Percentiles rank a stretch among this genome's conserved stretches.
phyloP scores from a whole-genome alignment of 2,888 invertebrate genomes.

The Priocnemis perturbator region DNA sequence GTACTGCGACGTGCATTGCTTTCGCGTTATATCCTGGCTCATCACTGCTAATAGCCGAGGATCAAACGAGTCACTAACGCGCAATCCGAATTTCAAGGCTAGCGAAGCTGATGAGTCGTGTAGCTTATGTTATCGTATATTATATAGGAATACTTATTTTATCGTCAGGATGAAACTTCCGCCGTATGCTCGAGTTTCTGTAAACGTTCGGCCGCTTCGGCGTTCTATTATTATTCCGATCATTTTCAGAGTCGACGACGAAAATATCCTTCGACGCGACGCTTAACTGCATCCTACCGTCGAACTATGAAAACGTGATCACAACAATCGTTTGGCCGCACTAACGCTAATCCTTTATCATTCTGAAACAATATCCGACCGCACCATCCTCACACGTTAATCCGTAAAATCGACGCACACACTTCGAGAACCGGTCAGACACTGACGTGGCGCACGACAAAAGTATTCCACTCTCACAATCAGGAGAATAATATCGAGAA shows the following conservation, averaged over 20 bases:
- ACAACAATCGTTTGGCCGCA: no score
- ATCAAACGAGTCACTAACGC: background rate
- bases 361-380: no score
- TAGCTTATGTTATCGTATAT: background rate
- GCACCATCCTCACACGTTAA: no score
- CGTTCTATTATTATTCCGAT: slow-evolving; percentile 45
- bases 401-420: no score
- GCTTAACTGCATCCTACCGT: slow-evolving; percentile 28
- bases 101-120: no score
- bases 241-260: slow-evolving; percentile 49
- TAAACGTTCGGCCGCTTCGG: slow-evolving; percentile 14
- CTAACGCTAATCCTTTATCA: background rate
- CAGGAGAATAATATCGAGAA: background rate
- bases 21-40: no score
- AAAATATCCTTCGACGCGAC: slow-evolving; percentile 38
- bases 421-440: no score
- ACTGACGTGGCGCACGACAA: no score
- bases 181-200: slow-evolving; percentile 34
- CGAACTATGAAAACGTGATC: background rate
- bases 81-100: background rate
- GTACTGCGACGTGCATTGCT: slow-evolving; percentile 2
- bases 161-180: slow-evolving; percentile 14
- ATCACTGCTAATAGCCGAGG: no score
- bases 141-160: slow-evolving; percentile 25
- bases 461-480: no score